Evolutionary conservation across 2,113 vertebrate genomes (phyloP), one percentile per base, ranked within the genome.

Genomic region (Clarias gariepinus): DNA sequence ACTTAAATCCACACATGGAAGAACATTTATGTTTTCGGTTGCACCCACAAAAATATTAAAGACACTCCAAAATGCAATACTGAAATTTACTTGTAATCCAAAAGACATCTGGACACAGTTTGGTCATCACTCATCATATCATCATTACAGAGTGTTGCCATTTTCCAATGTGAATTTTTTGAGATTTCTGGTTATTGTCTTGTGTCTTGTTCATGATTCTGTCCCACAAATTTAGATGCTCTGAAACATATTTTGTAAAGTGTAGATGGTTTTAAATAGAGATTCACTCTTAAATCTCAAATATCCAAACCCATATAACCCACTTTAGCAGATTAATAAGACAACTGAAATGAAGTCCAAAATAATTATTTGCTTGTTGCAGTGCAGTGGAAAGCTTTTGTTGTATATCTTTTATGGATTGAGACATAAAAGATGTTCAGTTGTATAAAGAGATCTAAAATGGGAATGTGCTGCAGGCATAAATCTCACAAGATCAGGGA

Each of bases 401-500:
- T 83, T 83, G 82, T 83, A 58, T 71, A n/a, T n/a, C n/a, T n/a
- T n/a, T n/a, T n/a, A n/a, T n/a, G n/a, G n/a, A n/a, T n/a, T n/a
- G n/a, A n/a, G n/a, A n/a, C n/a, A n/a, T n/a, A n/a, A n/a, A n/a
- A 57, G 30, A 36, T 36, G 15, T 30, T 63, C 58, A 41, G 19
- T 60, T 77, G 23, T 55, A 23, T 30, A 33, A 85, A 63, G 53
- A 28, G 73, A 81, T 86, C 78, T 53, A 52, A 60, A 86, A 61
- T 81, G 55, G 47, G 15, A 86, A 81, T 60, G 30, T 81, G 78
- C 85, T 71, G 33, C 9, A 73, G 78, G 85, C 77, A 81, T 60
- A 61, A 81, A 52, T 61, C 85, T 86, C 85, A 86, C 85, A 82
- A 86, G 66, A 81, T 61, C 57, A 63, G 66, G n/a, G 82, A 82